phyloP scores from a whole-genome alignment of 2,888 invertebrate genomes.

The Drosophila borealis region DNA sequence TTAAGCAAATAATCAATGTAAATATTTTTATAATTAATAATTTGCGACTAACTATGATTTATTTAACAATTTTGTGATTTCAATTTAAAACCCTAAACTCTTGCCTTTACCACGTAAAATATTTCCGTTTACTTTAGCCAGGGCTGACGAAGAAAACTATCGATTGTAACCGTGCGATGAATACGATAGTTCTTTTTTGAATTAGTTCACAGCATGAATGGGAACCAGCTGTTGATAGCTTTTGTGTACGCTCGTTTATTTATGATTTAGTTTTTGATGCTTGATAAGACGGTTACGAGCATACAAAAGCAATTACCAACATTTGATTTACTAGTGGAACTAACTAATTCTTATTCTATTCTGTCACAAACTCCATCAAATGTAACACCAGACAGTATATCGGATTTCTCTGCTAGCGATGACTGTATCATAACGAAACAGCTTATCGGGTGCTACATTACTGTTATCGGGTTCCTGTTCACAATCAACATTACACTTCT shows the following conservation, averaged over 20 bases:
- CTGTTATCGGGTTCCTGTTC: too few species aligned
- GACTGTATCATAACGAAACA: too few species aligned
- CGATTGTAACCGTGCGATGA: constrained; percentile 1
- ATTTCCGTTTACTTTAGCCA: not conserved
- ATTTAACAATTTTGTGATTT: not conserved
- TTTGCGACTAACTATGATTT: too few species aligned
- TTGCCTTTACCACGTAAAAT: not conserved
- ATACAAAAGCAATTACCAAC: too few species aligned
- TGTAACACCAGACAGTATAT: too few species aligned
- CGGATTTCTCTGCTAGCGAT: too few species aligned
- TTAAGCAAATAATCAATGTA: not conserved
- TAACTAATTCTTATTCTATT: too few species aligned
- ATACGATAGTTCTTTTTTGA: not conserved
- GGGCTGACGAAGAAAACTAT: constrained; percentile 9
- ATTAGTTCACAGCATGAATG: not conserved
- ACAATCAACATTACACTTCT: not conserved
- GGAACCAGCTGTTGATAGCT: not conserved
- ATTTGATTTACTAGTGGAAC: too few species aligned
- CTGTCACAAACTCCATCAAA: too few species aligned
- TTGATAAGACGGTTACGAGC: not conserved
- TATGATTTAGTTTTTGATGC: not conserved
- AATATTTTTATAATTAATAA: not conserved
- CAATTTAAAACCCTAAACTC: not conserved
- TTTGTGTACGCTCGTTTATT: not conserved
- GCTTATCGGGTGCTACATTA: too few species aligned